These are phyloP conservation scores for Gorsachius magnificus DNA, from an alignment of 2,797 vertebrate genomes.

Conservation along the genomic window DNA sequence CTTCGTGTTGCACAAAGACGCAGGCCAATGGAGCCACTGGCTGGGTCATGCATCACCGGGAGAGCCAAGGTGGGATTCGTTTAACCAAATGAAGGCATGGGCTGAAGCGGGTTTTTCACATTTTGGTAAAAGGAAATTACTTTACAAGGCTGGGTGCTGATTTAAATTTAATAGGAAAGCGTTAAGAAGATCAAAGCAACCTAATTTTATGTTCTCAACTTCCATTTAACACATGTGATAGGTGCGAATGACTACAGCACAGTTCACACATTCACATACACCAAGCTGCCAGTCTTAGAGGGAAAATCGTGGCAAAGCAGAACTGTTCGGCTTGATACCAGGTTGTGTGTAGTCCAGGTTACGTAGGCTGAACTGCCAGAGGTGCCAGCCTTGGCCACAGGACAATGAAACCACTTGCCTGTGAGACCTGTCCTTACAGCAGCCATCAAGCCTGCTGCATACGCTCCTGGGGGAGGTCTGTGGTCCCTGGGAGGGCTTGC, in stretches of 20 bases:
- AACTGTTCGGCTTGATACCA: not conserved
- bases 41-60: fast-evolving
- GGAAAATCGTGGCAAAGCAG: not conserved
- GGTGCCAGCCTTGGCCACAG: not conserved
- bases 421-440: not conserved
- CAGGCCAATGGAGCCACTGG: not conserved
- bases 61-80: not conserved
- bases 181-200: slow-evolving; percentile 15
- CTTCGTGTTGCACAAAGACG: fast-evolving
- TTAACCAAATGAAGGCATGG: not conserved
- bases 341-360: not conserved
- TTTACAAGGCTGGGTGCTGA: not conserved
- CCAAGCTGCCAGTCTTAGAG: not conserved
- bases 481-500: not conserved
- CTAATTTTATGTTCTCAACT: slow-evolving; percentile 2
- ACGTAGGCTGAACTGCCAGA: not conserved
- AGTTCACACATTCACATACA: not conserved
- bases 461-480: not conserved
- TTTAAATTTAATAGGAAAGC: not conserved
- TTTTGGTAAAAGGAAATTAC: not conserved
- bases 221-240: not conserved
- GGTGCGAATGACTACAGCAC: not conserved
- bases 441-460: not conserved
- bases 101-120: not conserved
- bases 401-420: not conserved